Base-by-base conservation (phyloP, 2,888 invertebrate genomes). In the Seladonia tumulorum region DNA sequence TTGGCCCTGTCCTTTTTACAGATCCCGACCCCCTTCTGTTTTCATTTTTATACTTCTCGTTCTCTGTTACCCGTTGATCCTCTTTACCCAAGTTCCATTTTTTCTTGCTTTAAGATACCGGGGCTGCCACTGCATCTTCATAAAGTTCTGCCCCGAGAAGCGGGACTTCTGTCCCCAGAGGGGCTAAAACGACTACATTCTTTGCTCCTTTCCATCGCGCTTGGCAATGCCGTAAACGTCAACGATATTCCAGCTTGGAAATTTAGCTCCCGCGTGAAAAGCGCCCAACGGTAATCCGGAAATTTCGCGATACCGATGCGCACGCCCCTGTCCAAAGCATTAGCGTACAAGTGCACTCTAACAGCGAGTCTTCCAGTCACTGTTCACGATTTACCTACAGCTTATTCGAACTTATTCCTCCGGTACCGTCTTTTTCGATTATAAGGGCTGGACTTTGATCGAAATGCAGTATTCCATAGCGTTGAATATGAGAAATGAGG, bases 101-200 rank as follows among this genome's bases (percentile, higher is more conserved):
- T 76, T 82, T 76, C 71, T 29, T 45, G 68, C 60, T 84, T 39
- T 35, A 60, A 79, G 76, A 60, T 71, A 71, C 49, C 60, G 57
- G 16, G 42, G 57, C 71, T 66, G 82, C 76, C 79, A 83, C 72
- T 80, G 80, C 74, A 63, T 74, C 79, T 74, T 53, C 63, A 76
- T 76, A 73, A 75, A 82, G 71, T 80, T 72, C 42, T 57, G 74
- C 63, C 70, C 35, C 66, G 29, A 68, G 66, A 76, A 81, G 72
- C n/a, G n/a, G 71, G 60, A 63, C 77, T 79, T 45, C 60, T 66
- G 63, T 86, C 85, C 90, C 89, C 87, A 42, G 86, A 84, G 90
- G 92, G 88, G 84, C 87, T 78, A 85, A 86, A 90, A 90, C 90
- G 90, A 92, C 92, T 75, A 79, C 72, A 79, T 77, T 78, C 77